These are phyloP conservation scores for Diplolepis rosae DNA, from an alignment of 2,888 invertebrate species.

Conservation along the genomic window DNA sequence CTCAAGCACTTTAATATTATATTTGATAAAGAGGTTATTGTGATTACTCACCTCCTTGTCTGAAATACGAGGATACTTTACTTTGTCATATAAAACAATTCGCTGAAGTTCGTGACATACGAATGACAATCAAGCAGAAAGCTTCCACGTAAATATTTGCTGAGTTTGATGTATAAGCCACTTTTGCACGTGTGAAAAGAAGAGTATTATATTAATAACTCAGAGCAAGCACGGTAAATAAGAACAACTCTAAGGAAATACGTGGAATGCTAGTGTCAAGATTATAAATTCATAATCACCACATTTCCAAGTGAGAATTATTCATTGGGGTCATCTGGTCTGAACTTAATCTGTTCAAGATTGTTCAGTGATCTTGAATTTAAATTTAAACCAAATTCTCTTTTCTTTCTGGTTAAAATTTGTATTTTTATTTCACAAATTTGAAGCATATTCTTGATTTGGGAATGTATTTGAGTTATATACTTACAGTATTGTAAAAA, in stretches of 20 bases:
- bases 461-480: too few relatives aligned
- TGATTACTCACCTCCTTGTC: background rate
- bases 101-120: background rate
- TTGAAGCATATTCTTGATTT: too few relatives aligned
- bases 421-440: too few relatives aligned
- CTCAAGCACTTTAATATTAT: background rate
- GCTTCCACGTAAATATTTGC: background rate
- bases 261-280: background rate
- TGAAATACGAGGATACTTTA: background rate
- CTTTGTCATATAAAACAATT: background rate
- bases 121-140: slow-evolving; percentile 6
- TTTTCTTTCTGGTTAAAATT: too few relatives aligned
- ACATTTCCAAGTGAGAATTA: background rate
- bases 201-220: background rate
- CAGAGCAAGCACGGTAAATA: background rate
- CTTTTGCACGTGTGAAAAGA: background rate
- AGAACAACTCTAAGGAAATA: background rate
- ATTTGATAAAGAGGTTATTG: background rate
- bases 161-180: background rate
- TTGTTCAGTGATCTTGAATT: background rate
- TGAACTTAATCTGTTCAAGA: background rate
- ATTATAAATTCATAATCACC: background rate
- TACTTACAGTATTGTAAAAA: too few relatives aligned
- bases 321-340: background rate
- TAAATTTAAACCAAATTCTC: too few relatives aligned